Evolutionary conservation across 2,888 invertebrate species (phyloP).

Genomic region (Drosophila niveifrons): DNA sequence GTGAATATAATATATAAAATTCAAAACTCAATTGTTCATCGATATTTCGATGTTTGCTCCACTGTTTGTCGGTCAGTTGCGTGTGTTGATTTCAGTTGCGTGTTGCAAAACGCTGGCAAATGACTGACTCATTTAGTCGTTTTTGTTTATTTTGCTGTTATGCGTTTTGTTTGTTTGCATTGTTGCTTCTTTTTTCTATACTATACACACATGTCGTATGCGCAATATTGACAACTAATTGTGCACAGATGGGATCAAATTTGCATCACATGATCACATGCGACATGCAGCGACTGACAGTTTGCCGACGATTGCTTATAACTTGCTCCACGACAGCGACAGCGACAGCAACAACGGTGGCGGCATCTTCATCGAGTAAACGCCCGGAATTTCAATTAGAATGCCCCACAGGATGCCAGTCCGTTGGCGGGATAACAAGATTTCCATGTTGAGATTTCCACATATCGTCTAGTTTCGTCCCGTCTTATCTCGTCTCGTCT

Average conservation of each 20-base stretch:
- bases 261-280: constrained; percentile 65
- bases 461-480: constrained; percentile 34
- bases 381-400: constrained; percentile 73
- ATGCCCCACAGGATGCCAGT: constrained; percentile 67
- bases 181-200: constrained; percentile 19
- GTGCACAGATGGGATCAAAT: constrained; percentile 78
- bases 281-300: constrained; percentile 17
- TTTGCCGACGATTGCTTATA: constrained; percentile 18
- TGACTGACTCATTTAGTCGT: constrained; percentile 70
- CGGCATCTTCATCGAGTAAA: constrained; percentile 40
- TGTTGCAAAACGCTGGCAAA: constrained; percentile 77
- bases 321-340: constrained; percentile 16
- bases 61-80: constrained; percentile 67
- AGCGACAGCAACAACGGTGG: constrained; percentile 1
- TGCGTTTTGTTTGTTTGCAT: constrained; percentile 29
- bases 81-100: constrained; percentile 74
- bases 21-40: background rate
- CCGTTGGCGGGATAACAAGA: constrained; percentile 68
- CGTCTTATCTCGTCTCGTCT: background rate
- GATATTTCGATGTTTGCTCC: constrained; percentile 10
- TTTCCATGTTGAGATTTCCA: constrained; percentile 65
- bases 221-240: constrained; percentile 78
- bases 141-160: constrained; percentile 55
- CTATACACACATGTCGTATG: constrained; percentile 65
- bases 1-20: no score